Evolutionary conservation across 53 echinoderm and acorn worm genomes (phyloP).

Genomic region (Arbacia lixula): DNA sequence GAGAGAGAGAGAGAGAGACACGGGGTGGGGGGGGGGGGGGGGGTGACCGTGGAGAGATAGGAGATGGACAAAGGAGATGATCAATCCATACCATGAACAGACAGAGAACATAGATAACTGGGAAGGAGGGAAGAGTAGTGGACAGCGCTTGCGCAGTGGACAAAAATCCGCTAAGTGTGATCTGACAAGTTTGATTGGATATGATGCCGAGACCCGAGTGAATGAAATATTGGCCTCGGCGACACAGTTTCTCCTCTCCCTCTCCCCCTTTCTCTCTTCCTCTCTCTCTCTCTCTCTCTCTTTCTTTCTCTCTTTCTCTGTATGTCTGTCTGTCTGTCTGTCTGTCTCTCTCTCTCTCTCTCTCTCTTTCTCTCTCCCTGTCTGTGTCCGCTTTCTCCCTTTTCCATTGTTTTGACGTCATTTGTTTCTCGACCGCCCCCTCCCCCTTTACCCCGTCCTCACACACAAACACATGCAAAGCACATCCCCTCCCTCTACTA

Average conservation of each 20-base stretch:
- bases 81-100: neutral
- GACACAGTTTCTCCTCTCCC: conserved; percentile 6
- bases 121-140: neutral
- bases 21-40: neutral
- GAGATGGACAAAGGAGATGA: neutral
- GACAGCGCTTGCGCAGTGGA: conserved; percentile 25
- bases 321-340: neutral
- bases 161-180: conserved; percentile 20
- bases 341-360: conserved; percentile 3
- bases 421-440: neutral
- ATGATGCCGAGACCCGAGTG: conserved; percentile 5
- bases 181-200: conserved; percentile 37
- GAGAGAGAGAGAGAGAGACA: neutral
- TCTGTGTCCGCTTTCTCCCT: neutral
- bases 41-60: neutral
- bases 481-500: no score
- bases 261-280: neutral
- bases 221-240: conserved; percentile 25
- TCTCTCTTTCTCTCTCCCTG: neutral
- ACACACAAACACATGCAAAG: no score
- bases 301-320: neutral
- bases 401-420: neutral
- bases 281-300: neutral
- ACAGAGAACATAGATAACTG: neutral
- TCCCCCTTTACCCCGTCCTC: neutral